phyloP scores from a whole-genome alignment of 2,888 invertebrate species.

The Leucophora obtusa region DNA sequence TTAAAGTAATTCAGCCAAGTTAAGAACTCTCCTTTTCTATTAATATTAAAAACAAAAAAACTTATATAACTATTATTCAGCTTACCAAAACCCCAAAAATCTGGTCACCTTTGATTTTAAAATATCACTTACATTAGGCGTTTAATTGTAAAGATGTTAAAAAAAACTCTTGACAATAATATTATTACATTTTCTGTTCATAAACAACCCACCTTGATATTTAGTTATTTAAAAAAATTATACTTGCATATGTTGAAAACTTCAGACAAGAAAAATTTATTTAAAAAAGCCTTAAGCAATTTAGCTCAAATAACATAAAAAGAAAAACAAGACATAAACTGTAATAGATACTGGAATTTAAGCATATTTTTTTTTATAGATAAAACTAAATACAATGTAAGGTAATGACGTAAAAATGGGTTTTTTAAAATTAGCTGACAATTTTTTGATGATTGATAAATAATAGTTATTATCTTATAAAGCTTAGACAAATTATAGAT shows the following conservation, averaged over 20 bases:
- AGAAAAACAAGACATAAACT: background rate
- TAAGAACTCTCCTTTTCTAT: too few relatives aligned
- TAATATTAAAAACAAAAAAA: too few relatives aligned
- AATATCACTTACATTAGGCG: background rate
- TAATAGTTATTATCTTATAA: constrained; percentile 36
- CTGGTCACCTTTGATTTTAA: too few relatives aligned
- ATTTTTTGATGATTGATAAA: background rate
- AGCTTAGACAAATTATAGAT: constrained; percentile 20
- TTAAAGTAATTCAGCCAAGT: too few relatives aligned
- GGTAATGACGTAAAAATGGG: constrained; percentile 21
- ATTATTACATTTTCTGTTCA: background rate
- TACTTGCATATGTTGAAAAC: background rate
- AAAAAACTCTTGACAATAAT: background rate
- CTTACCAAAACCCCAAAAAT: too few relatives aligned
- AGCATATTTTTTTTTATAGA: background rate
- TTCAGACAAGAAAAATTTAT: background rate
- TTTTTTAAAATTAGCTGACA: constrained; percentile 2
- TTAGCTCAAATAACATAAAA: background rate
- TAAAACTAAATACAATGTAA: constrained; percentile 14
- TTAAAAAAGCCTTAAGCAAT: background rate
- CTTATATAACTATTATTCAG: too few relatives aligned
- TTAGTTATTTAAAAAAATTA: background rate
- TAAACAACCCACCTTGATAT: background rate
- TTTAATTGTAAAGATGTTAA: background rate
- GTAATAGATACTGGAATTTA: background rate